These are phyloP conservation scores for Mus minutoides DNA, from an alignment of 2,797 vertebrate genomes.

Conservation along the genomic window DNA sequence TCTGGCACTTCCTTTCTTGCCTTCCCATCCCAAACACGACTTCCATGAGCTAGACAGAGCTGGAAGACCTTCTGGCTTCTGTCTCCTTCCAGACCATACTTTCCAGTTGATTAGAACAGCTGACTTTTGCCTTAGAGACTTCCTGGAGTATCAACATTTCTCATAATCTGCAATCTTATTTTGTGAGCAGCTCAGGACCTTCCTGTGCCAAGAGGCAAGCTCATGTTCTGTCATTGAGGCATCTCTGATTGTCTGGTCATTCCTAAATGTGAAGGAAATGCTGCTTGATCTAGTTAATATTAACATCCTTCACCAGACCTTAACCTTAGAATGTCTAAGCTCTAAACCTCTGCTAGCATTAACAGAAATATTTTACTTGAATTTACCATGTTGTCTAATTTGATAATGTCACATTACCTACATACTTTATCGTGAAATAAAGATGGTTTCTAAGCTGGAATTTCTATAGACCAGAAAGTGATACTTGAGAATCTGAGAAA, in stretches of 20 bases:
- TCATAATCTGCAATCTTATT: background rate
- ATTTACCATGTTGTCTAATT: background rate
- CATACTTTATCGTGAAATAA: background rate
- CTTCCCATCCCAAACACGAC: fast-evolving
- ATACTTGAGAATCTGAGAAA: background rate
- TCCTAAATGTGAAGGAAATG: background rate
- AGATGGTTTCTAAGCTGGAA: background rate
- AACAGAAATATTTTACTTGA: background rate
- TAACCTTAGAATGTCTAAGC: background rate
- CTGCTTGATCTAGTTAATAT: background rate
- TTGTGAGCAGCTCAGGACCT: background rate
- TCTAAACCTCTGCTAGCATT: background rate
- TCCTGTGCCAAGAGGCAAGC: background rate
- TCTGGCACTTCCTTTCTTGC: background rate
- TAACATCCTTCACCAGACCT: background rate
- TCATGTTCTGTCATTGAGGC: background rate
- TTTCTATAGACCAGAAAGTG: background rate
- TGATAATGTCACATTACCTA: background rate
- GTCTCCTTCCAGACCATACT: background rate
- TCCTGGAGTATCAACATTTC: background rate
- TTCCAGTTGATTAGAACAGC: background rate
- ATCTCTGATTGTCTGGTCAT: background rate
- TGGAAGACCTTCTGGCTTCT: background rate
- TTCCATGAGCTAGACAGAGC: background rate
- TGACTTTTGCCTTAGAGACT: background rate